Evolutionary conservation across 2,797 vertebrate genomes (phyloP), one percentile per base, ranked within the genome.

Genomic region (Dendrocincla fuliginosa): DNA sequence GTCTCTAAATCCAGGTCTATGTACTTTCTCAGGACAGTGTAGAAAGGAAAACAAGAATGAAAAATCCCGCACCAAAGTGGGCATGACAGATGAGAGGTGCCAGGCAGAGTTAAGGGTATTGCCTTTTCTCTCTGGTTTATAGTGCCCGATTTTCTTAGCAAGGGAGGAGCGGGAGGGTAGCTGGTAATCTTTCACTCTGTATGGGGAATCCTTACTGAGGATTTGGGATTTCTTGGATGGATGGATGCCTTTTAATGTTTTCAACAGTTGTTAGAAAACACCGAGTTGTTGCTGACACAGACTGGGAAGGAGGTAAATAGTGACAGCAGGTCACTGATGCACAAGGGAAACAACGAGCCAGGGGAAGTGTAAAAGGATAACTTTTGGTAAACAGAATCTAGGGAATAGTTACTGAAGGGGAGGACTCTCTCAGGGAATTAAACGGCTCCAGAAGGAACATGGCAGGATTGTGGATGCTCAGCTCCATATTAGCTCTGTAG

Each of bases 191-290:
- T 78, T 61, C 57, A 46, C 46, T 39, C 35, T 32, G 1, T 17
- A 13, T 0, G 2, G 63, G n/a, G 30, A 79, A 69, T 61, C 30
- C 55, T 79, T 37, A 39, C 11, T 4, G 1, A 61, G 63, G 63
- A 56, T 84, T 86, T 89, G 70, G 67, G 59, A n/a, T 69, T 90
- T 92, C 60, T 75, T 30, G n/a, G 49, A 68, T 17, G 44, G 64
- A 33, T 53, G 50, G 53, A 35, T 61, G 47, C 30, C 5, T 0
- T 61, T 84, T 27, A 71, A 42, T 20, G 19, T 68, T 89, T 81
- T 52, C 59, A 65, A 11, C 1, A 6, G 67, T 47, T 69, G 28
- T n/a, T 56, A 44, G 65, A 76, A 94, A 90, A 73, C 52, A 52
- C 0, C 1, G 61, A 61, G 67, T 57, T 1, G 1, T 63, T 46